phyloP scores from a whole-genome alignment of 1,140 invertebrate genomes.

The Sycophaga agraensis region DNA sequence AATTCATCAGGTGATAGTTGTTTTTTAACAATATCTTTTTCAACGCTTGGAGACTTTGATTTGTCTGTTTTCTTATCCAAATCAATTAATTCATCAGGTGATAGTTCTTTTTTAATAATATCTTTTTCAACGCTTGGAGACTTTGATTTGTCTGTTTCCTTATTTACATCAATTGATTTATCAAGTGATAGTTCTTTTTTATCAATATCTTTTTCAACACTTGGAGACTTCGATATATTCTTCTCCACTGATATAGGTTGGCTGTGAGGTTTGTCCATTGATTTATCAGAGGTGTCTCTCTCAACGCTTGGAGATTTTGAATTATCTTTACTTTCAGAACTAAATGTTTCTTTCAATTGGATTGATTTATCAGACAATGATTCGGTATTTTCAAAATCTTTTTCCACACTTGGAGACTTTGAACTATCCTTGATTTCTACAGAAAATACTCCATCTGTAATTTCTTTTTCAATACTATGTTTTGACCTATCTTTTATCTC shows the following conservation, averaged over 20 bases:
- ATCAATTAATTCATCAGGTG: background rate
- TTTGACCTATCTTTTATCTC: no score
- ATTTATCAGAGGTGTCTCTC: background rate
- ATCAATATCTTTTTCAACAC: background rate
- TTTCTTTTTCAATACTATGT: constrained; percentile 3
- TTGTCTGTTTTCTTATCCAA: background rate
- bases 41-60: background rate
- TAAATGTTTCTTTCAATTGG: no score
- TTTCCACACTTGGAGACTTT: constrained; percentile 36
- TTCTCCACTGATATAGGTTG: background rate
- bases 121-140: background rate
- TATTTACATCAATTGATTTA: background rate
- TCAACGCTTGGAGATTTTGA: background rate
- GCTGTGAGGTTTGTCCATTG: no score
- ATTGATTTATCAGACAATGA: background rate
- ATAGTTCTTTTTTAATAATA: background rate
- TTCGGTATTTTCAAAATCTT: background rate
- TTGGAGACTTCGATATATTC: constrained; percentile 21
- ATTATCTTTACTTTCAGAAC: no score
- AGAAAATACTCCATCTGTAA: background rate
- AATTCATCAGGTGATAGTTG: background rate
- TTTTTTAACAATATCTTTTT: constrained; percentile 8
- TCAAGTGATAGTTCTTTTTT: background rate
- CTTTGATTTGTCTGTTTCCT: background rate
- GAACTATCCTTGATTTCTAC: constrained; percentile 20